Evolutionary conservation across 2,797 vertebrate genomes (phyloP), one percentile per base, ranked within the genome.

Genomic region (Thunnus albacares): DNA sequence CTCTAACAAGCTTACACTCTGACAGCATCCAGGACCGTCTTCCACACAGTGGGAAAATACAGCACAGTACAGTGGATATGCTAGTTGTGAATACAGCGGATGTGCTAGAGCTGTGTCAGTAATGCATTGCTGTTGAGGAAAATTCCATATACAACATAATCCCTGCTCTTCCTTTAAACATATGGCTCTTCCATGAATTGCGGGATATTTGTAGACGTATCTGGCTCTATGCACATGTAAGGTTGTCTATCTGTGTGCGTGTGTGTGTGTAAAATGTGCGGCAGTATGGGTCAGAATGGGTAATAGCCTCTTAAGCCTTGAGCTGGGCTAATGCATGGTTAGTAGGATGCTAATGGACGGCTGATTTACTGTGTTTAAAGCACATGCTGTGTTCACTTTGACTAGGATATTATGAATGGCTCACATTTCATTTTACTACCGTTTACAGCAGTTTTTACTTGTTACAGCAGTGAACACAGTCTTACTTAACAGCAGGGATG

Each of bases 311-410:
- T 76, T 72, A 71, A 71, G 60, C 70, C 41, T 49, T 68, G 47
- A 84, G 61, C 79, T 43, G 55, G 38, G 41, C 47, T 86, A 72
- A 84, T 80, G 68, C 61, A 14, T 73, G 65, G 51, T 57, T 62
- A 59, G 68, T 55, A 4, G 53, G 68, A 30, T 68, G 41, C 30
- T 76, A 77, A 81, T 83, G 68, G 58, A 13, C 2, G 30, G 12
- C 62, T 53, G 64, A 71, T 62, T 85, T 61, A 56, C 71, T 59
- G 58, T 72, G 63, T 68, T 71, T 69, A 76, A 62, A 71, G 49
- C n/a, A n/a, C 53, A 51, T 0, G 13, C 20, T 52, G 43, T 35
- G 35, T 38, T 63, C 18, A 49, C 35, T 38, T 2, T 60, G 61
- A 51, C 43, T 49, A 52, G 58, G 20, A 70, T 82, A 60, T 74